A percentile compares a stretch with the other conserved stretches of the same genome.
Evolutionary conservation across 1,140 invertebrate genomes (phyloP).

Genomic region (Zophobas morio): DNA sequence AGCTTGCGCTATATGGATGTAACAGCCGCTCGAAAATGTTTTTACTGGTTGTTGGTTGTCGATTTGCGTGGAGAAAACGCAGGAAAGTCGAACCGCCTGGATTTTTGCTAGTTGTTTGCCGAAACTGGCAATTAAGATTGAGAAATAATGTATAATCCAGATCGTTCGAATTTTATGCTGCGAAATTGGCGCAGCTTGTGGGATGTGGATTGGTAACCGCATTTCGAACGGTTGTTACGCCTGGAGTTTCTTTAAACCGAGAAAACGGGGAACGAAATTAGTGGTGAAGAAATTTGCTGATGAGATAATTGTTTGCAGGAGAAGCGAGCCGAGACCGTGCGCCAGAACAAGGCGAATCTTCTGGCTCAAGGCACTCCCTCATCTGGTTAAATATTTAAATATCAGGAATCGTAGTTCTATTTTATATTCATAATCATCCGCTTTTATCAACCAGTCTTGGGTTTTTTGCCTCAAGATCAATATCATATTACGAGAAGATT

Average conservation of each 20-base stretch:
- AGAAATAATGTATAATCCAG: too few species aligned
- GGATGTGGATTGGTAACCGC: too few species aligned
- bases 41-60: neutral
- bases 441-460: constrained; percentile 44
- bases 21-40: neutral
- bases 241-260: too few species aligned
- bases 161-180: too few species aligned
- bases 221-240: too few species aligned
- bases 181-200: too few species aligned
- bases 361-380: constrained; percentile 72
- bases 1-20: too few species aligned
- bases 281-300: neutral
- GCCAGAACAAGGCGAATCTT: constrained; percentile 85
- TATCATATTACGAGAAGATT: constrained; percentile 56
- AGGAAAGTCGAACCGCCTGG: neutral
- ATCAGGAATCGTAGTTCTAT: constrained; percentile 47
- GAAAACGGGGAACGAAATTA: too few species aligned
- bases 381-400: constrained; percentile 74
- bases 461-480: constrained; percentile 46
- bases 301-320: constrained; percentile 75
- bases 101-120: neutral
- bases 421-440: constrained; percentile 47
- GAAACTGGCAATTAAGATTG: too few species aligned
- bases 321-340: constrained; percentile 85
- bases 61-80: neutral